A percentile compares a stretch with the other conserved stretches of the same genome.
phyloP scores from a whole-genome alignment of 2,113 vertebrate genomes.

The Peromyscus maniculatus region DNA sequence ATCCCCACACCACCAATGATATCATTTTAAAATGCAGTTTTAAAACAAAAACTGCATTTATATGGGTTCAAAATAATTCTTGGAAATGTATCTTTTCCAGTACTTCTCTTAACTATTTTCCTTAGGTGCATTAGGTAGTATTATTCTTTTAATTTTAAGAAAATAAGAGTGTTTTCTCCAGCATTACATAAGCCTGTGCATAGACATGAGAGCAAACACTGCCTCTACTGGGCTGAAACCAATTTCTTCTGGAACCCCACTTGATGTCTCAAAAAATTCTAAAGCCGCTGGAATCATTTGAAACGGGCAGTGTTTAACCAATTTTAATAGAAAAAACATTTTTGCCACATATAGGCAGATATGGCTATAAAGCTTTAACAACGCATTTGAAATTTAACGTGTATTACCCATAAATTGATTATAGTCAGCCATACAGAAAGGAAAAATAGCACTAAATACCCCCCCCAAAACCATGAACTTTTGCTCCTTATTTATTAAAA shows the following conservation, averaged over 20 bases:
- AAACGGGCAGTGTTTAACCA: constrained; percentile 23
- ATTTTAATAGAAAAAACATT: background rate
- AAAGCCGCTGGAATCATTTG: constrained; percentile 30
- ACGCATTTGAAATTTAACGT: background rate
- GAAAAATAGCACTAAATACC: constrained; percentile 4
- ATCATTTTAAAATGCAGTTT: constrained; percentile 47
- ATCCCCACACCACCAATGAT: background rate
- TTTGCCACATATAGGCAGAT: background rate
- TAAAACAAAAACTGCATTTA: constrained; percentile 43
- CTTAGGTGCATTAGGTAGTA: background rate
- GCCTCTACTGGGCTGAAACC: background rate
- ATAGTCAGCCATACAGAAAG: constrained; percentile 21
- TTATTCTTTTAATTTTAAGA: background rate
- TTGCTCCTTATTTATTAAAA: constrained; percentile 22
- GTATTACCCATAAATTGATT: constrained; percentile 42
- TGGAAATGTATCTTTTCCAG: background rate
- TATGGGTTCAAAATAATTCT: background rate
- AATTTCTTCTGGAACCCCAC: constrained; percentile 40
- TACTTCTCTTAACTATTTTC: background rate
- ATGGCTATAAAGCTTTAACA: background rate
- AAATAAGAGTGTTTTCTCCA: constrained; percentile 38
- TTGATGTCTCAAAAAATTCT: constrained; percentile 47
- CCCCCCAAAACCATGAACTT: constrained; percentile 44
- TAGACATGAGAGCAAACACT: constrained; percentile 1
- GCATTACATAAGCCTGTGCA: constrained; percentile 75